phyloP scores from a whole-genome alignment of 2,888 invertebrate species.

The Eurois occulta region DNA sequence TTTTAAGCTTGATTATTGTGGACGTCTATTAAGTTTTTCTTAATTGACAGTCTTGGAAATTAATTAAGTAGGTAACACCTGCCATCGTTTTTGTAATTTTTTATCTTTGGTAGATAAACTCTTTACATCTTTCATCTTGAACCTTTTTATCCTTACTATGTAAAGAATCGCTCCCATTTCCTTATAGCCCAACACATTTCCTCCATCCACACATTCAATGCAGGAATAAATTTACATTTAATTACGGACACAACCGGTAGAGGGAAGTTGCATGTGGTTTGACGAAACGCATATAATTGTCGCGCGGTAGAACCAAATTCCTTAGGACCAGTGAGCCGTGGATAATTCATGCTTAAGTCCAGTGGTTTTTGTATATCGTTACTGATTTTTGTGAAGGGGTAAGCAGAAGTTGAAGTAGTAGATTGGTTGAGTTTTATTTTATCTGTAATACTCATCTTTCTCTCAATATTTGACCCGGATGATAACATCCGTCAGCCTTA shows the following conservation, averaged over 20 bases:
- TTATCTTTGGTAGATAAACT: neutral
- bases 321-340: constrained; percentile 75
- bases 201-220: constrained; percentile 40
- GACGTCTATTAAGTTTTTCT: neutral
- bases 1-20: neutral
- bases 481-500: no score
- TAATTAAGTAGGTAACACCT: neutral
- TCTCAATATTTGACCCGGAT: neutral
- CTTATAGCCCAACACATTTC: constrained; percentile 46
- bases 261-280: constrained; percentile 79
- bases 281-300: constrained; percentile 83
- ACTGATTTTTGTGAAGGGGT: constrained; percentile 22
- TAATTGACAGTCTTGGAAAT: neutral
- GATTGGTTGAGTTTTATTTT: neutral
- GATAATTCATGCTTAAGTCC: constrained; percentile 78
- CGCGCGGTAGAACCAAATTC: constrained; percentile 80
- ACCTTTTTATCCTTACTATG: neutral
- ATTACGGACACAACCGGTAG: constrained; percentile 71
- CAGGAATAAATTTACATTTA: constrained; percentile 49
- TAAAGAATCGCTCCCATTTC: constrained; percentile 37
- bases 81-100: neutral
- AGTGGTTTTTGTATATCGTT: constrained; percentile 52
- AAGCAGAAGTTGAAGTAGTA: constrained; percentile 1
- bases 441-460: neutral
- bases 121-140: neutral